phyloP scores from a whole-genome alignment of 2,797 vertebrate species.

The Sebastes hubbsi region DNA sequence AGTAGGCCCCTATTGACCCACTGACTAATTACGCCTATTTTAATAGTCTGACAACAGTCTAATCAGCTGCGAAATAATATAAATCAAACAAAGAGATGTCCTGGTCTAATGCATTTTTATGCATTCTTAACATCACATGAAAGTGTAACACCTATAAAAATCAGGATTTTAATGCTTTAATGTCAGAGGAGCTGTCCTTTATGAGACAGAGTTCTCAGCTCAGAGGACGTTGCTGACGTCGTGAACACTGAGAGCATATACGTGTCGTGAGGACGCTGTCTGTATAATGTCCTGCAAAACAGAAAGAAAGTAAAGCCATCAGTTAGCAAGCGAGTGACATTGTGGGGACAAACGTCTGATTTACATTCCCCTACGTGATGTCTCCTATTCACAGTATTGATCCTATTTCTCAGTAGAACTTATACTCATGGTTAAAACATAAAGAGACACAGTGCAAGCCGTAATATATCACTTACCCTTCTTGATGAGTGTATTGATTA shows the following conservation, averaged over 20 bases:
- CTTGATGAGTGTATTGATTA: slow-evolving; percentile 58
- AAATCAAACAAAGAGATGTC: neutral
- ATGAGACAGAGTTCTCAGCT: neutral
- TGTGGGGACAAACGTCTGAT: slow-evolving; percentile 40
- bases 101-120: neutral
- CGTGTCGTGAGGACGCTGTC: neutral
- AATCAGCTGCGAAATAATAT: neutral
- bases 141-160: neutral
- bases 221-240: neutral
- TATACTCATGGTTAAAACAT: slow-evolving; percentile 37
- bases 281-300: neutral
- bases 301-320: neutral
- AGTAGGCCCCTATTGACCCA: too few relatives aligned
- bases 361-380: slow-evolving; percentile 24
- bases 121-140: neutral
- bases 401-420: slow-evolving; percentile 8
- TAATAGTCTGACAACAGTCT: too few relatives aligned
- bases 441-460: neutral
- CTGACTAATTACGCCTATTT: too few relatives aligned
- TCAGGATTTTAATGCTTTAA: neutral
- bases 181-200: neutral
- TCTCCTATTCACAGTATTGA: slow-evolving; percentile 46
- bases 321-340: slow-evolving; percentile 8
- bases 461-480: slow-evolving; percentile 14
- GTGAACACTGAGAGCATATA: neutral